phyloP scores from a whole-genome alignment of 2,113 vertebrate genomes.

The Fulica atra region DNA sequence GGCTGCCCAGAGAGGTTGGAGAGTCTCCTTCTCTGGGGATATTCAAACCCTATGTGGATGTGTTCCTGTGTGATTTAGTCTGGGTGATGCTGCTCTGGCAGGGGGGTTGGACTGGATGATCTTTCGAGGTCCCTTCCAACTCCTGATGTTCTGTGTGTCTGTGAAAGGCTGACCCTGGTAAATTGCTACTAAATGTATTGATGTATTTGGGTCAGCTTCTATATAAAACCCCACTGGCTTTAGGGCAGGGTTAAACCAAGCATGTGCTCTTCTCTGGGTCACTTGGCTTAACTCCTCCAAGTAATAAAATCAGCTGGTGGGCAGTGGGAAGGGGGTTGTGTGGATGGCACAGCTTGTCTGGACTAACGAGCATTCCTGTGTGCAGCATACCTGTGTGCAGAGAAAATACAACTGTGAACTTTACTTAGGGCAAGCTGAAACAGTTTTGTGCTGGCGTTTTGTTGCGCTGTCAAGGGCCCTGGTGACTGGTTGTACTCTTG shows the following conservation, averaged over 20 bases:
- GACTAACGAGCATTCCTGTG: background rate
- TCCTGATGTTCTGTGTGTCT: no score
- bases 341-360: background rate
- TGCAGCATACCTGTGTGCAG: background rate
- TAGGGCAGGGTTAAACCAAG: background rate
- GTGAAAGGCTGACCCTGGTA: background rate
- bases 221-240: background rate
- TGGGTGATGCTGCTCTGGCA: no score
- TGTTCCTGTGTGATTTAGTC: no score
- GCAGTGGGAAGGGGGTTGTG: background rate
- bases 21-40: no score
- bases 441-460: background rate
- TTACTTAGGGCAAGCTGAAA: background rate
- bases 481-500: background rate
- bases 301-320: background rate
- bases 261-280: background rate
- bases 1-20: no score
- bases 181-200: background rate
- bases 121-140: no score
- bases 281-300: background rate
- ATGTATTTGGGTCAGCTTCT: background rate
- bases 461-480: background rate
- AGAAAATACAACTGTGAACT: rapidly evolving
- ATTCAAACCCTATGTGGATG: no score
- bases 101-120: no score